phyloP scores from a whole-genome alignment of 1,140 invertebrate genomes.

The Eupeodes corollae region DNA sequence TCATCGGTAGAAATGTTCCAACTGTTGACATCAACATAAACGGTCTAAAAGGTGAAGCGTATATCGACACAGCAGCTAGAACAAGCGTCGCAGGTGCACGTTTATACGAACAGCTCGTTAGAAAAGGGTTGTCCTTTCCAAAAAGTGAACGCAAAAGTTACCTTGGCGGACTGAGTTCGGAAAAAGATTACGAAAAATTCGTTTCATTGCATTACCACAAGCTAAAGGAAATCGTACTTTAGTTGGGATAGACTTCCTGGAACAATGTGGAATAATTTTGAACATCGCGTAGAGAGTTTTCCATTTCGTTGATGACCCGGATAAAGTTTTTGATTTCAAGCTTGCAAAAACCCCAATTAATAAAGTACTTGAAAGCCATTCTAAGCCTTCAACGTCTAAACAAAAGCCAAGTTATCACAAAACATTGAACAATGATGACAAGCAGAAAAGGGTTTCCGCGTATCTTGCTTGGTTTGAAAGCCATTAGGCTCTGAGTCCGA shows the following conservation, averaged over 20 bases:
- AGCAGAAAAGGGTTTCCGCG: neutral
- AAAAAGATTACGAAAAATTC: slow-evolving; percentile 2
- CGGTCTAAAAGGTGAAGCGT: slow-evolving; percentile 4
- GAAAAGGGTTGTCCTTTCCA: slow-evolving; percentile 1
- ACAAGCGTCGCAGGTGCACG: slow-evolving; percentile 4
- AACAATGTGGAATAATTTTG: slow-evolving; percentile 6
- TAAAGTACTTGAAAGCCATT: too few species aligned
- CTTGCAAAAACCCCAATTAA: too few species aligned
- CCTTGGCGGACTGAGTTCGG: slow-evolving; percentile 4
- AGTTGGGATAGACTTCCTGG: slow-evolving; percentile 6
- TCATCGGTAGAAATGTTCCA: slow-evolving; percentile 4
- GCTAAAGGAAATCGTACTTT: slow-evolving; percentile 5
- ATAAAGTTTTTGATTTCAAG: slow-evolving; percentile 4
- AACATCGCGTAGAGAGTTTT: slow-evolving; percentile 2
- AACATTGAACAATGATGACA: neutral
- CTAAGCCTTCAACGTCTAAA: too few species aligned
- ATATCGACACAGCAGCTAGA: slow-evolving; percentile 4
- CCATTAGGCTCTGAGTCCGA: too few species aligned
- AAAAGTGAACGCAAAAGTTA: slow-evolving; percentile 1
- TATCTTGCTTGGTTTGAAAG: slow-evolving; percentile 2
- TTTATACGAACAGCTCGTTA: neutral
- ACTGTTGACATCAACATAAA: slow-evolving; percentile 3
- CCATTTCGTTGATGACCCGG: slow-evolving; percentile 4
- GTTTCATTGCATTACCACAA: slow-evolving; percentile 4
- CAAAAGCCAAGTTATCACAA: neutral